Evolutionary conservation across 2,113 vertebrate genomes (phyloP).

Genomic region (Clupea harengus): DNA sequence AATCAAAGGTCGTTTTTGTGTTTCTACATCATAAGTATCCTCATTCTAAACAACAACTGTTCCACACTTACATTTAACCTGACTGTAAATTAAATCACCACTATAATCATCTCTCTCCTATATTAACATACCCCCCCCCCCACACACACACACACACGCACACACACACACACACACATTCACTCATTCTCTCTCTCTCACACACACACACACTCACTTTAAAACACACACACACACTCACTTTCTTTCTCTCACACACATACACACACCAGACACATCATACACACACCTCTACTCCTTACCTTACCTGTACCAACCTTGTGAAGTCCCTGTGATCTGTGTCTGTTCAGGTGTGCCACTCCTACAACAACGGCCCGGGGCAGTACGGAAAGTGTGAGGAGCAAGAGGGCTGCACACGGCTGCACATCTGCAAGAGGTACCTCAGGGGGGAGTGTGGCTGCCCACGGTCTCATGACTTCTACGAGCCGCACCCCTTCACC

Average conservation of each 20-base stretch:
- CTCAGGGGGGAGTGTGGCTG: conserved; percentile 57
- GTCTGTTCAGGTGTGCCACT: conserved; percentile 59
- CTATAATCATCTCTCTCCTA: neutral
- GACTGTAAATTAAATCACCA: too few relatives aligned
- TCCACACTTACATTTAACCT: too few relatives aligned
- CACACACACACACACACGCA: neutral
- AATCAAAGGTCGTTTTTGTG: too few relatives aligned
- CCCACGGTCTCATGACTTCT: conserved; percentile 58
- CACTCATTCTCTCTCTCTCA: neutral
- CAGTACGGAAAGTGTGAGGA: conserved; percentile 53
- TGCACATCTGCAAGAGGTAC: conserved; percentile 67
- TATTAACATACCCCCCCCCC: neutral
- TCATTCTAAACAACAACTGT: too few relatives aligned
- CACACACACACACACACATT: neutral
- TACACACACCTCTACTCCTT: conserved; percentile 36
- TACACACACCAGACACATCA: neutral
- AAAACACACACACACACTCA: neutral
- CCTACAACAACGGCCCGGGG: conserved; percentile 67
- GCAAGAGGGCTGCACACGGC: conserved; percentile 47
- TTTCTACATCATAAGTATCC: too few relatives aligned
- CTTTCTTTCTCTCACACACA: neutral
- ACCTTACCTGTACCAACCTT: conserved; percentile 34
- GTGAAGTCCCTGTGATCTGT: conserved; percentile 43
- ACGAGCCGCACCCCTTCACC: conserved; percentile 54
- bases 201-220: neutral